Base-by-base conservation (phyloP, 2,113 vertebrate species). In the Atherinomorus stipes region DNA sequence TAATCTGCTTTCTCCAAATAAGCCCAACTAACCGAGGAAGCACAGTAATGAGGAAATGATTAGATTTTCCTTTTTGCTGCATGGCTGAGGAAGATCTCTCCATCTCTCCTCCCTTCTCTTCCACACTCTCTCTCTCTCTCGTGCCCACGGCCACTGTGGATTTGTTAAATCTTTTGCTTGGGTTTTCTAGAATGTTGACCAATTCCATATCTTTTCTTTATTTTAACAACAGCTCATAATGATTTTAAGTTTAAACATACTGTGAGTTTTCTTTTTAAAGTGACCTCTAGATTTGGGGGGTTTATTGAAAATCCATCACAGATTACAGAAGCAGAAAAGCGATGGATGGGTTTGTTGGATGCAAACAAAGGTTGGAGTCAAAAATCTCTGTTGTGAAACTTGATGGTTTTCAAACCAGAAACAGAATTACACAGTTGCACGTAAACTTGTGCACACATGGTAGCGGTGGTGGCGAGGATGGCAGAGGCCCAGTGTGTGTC, bases 41-140 rank as follows among this genome's bases (percentile, higher is more conserved):
- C 66, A 23, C 63, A 53, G 70, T 90, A 87, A 90, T 89, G 80
- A 81, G 76, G 76, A 80, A 76, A 85, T 88, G 74, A 91, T 90
- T 87, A 31, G 71, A 88, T 92, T 88, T 82, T 86, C 64, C 73
- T 51, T 70, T 81, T 78, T 74, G 63, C 63, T 72, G 78, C 74
- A 56, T n/a, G 18, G 47, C 67, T 76, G 22, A 51, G 11, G 66
- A 47, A 37, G 9, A 74, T 53, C 78, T 50, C 63, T 67, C 78
- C 15, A 57, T 76, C 72, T 74, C n/a, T 23, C 28, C 26, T 38
- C 8, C 26, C 71, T 45, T 44, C 31, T 21, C 15, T 26, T 56
- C 21, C 44, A 23, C 50, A n/a, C 42, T 26, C 65, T 16, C 26
- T 18, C 42, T 26, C 65, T 16, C 26, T 18, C n/a, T 71, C 28